Percentiles rank a stretch among this genome's conserved stretches.
Evolutionary conservation across 2,113 vertebrate species (phyloP).

Genomic region (Crocuta crocuta): DNA sequence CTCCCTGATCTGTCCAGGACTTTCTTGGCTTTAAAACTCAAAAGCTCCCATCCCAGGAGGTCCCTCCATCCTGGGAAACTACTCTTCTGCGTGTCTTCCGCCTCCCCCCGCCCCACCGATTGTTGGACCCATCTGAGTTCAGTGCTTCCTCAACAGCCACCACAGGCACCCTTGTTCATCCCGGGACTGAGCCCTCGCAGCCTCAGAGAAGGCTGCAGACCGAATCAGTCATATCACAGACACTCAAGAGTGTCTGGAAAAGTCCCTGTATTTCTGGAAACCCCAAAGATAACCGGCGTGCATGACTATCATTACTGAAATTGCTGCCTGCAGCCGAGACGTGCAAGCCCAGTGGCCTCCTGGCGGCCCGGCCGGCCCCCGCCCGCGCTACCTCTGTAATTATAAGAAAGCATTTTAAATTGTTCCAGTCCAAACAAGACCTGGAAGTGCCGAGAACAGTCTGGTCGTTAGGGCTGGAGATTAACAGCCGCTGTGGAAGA

Average conservation of each 20-base stretch:
- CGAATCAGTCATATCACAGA: constrained; percentile 36
- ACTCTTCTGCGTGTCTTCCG: too few relatives aligned
- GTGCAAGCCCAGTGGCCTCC: constrained; percentile 61
- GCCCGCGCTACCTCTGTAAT: constrained; percentile 83
- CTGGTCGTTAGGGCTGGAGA: constrained; percentile 72
- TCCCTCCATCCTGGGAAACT: neutral
- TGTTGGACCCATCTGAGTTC: neutral
- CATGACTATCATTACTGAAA: constrained; percentile 89
- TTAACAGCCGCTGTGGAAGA: constrained; percentile 67
- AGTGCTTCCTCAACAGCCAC: rapidly evolving
- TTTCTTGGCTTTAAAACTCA: neutral
- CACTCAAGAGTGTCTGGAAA: constrained; percentile 67
- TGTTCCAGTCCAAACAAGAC: constrained; percentile 85
- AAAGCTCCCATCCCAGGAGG: neutral
- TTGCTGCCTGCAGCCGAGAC: constrained; percentile 83
- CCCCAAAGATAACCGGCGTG: constrained; percentile 84
- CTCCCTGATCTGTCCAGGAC: neutral
- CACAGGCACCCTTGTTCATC: rapidly evolving
- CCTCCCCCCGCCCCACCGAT: too few relatives aligned
- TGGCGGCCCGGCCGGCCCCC: neutral
- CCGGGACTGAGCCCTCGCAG: rapidly evolving
- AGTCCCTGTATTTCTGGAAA: constrained; percentile 82
- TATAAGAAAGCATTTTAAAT: constrained; percentile 83
- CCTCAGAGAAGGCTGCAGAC: neutral
- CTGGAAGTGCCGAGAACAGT: constrained; percentile 77